A percentile compares a stretch with the other conserved stretches of the same genome.
These are phyloP conservation scores for Orthosia gracilis DNA, from an alignment of 2,888 invertebrate genomes.

Conservation along the genomic window DNA sequence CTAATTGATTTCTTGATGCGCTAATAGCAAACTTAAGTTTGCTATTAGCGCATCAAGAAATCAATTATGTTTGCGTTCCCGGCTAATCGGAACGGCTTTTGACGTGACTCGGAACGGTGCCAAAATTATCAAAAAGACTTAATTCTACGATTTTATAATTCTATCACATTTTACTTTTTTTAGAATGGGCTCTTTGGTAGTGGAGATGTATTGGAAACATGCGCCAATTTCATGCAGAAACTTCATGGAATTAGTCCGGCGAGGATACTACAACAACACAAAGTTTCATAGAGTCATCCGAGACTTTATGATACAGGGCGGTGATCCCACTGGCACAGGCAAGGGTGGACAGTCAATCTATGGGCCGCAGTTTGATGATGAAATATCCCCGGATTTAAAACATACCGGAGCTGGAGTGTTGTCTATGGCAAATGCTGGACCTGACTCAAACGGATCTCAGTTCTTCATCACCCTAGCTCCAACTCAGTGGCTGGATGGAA, in stretches of 20 bases:
- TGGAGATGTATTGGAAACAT: constrained; percentile 99
- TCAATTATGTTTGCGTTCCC: too few relatives aligned
- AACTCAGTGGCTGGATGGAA: constrained; percentile 99
- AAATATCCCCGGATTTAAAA: constrained; percentile 97
- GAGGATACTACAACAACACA: constrained; percentile 99
- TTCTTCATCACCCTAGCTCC: constrained; percentile 99
- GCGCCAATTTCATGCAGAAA: constrained; percentile 99
- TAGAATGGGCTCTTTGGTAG: constrained; percentile 97
- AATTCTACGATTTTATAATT: background rate
- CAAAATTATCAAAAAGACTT: too few relatives aligned
- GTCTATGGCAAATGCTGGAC: constrained; percentile 99
- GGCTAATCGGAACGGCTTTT: too few relatives aligned
- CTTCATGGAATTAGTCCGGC: constrained; percentile 97
- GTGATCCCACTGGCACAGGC: constrained; percentile 99
- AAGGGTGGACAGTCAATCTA: constrained; percentile 99
- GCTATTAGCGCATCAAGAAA: too few relatives aligned
- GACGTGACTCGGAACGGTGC: too few relatives aligned
- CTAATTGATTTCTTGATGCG: too few relatives aligned
- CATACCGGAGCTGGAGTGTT: constrained; percentile 98
- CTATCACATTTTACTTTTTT: constrained; percentile 65
- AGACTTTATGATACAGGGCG: constrained; percentile 98
- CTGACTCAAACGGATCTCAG: constrained; percentile 99
- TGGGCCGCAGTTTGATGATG: constrained; percentile 98
- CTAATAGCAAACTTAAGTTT: too few relatives aligned
- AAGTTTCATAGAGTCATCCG: constrained; percentile 99